Evolutionary conservation across 2,797 vertebrate genomes (phyloP).

Genomic region (Sebastes diaconus): DNA sequence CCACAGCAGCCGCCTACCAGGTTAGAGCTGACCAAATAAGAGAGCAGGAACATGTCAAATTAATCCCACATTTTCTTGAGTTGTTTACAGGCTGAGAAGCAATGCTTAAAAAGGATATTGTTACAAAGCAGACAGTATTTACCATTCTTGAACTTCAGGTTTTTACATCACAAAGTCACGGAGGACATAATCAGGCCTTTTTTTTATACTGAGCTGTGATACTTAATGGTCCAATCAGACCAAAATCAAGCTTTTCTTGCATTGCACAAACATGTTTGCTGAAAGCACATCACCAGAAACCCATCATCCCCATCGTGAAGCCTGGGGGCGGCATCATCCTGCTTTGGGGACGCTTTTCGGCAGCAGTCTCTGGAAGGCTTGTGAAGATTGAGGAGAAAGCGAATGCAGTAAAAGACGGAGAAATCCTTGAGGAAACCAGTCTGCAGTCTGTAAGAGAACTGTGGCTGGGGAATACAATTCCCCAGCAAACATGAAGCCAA

Average conservation of each 20-base stretch:
- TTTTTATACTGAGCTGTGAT: too few species aligned
- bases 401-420: neutral
- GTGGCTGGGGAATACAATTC: neutral
- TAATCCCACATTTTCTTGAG: slow-evolving; percentile 36
- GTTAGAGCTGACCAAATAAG: slow-evolving; percentile 51
- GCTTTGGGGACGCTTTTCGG: neutral
- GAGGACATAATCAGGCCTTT: neutral
- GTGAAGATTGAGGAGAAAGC: neutral
- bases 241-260: neutral
- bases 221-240: neutral
- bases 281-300: neutral
- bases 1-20: slow-evolving; percentile 52
- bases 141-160: neutral
- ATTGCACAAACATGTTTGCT: neutral
- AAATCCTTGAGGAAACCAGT: neutral
- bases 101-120: neutral
- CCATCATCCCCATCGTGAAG: neutral
- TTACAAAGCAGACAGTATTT: neutral
- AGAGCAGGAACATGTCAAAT: slow-evolving; percentile 55
- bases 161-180: neutral
- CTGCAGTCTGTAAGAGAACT: neutral
- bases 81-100: neutral
- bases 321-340: neutral
- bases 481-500: neutral
- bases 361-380: neutral